Percentiles rank a stretch among this genome's conserved stretches.
Evolutionary conservation across 2,888 invertebrate genomes (phyloP).

Genomic region (Lycaena phlaeas): DNA sequence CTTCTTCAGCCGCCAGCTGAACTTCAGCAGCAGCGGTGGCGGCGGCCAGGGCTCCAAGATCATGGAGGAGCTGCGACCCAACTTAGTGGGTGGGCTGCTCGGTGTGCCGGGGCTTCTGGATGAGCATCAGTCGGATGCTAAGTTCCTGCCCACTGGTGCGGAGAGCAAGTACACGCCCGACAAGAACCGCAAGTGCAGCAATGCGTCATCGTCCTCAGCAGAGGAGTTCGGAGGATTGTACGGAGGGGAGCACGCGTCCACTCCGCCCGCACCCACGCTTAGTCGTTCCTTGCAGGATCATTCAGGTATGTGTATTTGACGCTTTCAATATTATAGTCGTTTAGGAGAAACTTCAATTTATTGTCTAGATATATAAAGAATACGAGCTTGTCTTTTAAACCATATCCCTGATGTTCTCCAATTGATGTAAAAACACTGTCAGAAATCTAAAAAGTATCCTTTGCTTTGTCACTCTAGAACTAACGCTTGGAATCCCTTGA

Average conservation of each 20-base stretch:
- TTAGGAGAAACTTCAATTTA: no score
- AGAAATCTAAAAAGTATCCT: no score
- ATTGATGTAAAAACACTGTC: no score
- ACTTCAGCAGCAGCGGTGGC: conserved; percentile 81
- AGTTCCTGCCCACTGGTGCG: conserved; percentile 65
- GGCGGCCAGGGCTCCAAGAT: conserved; percentile 82
- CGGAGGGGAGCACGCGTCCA: conserved; percentile 80
- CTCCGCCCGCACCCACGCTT: conserved; percentile 74
- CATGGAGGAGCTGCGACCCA: conserved; percentile 90
- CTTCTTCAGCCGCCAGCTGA: conserved; percentile 90
- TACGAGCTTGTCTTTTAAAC: no score
- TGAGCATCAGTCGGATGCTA: conserved; percentile 78
- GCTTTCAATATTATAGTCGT: no score
- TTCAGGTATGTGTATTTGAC: conserved; percentile 61
- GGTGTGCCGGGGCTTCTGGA: conserved; percentile 86
- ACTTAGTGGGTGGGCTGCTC: conserved; percentile 83
- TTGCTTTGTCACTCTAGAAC: no score
- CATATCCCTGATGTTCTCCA: no score
- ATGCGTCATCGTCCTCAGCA: conserved; percentile 81
- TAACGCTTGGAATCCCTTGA: no score
- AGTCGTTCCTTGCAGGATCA: conserved; percentile 72
- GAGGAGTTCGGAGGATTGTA: conserved; percentile 93
- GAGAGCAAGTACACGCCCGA: conserved; percentile 73
- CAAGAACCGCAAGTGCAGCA: conserved; percentile 83
- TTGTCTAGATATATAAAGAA: no score